Evolutionary conservation across 2,888 invertebrate genomes (phyloP).

Genomic region (Noctuana brunneofusca): DNA sequence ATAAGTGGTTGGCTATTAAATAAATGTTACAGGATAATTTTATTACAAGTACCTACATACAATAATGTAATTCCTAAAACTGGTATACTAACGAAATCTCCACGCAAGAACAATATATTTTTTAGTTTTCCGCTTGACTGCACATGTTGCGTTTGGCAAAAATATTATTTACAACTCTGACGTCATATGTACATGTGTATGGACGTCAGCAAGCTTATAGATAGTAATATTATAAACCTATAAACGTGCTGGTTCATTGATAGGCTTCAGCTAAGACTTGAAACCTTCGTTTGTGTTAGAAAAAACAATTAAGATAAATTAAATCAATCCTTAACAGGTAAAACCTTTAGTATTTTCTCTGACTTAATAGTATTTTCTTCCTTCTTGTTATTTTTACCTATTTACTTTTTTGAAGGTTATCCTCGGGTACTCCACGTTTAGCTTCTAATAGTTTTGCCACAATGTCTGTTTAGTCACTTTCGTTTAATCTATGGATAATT

Average conservation of each 20-base stretch:
- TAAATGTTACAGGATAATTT: no score
- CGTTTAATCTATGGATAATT: no score
- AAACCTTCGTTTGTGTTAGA: background rate
- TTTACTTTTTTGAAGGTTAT: no score
- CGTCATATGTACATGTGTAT: background rate
- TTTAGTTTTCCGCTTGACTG: background rate
- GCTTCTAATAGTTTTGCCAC: background rate
- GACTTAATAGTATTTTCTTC: background rate
- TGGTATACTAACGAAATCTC: background rate
- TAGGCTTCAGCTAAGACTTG: background rate
- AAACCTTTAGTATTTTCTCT: background rate
- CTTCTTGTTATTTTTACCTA: background rate
- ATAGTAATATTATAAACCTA: slow-evolving; percentile 1
- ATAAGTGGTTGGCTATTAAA: no score
- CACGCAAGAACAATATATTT: background rate
- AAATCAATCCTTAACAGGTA: background rate
- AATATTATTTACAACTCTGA: background rate
- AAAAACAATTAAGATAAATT: background rate
- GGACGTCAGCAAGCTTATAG: slow-evolving; percentile 4
- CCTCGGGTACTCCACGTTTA: no score
- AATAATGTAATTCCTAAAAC: background rate
- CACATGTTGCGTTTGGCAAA: background rate
- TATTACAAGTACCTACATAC: background rate
- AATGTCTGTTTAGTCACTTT: no score
- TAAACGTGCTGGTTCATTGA: background rate